These are phyloP conservation scores for Phylloscopus trochilus DNA, from an alignment of 2,113 vertebrate species.

Conservation along the genomic window DNA sequence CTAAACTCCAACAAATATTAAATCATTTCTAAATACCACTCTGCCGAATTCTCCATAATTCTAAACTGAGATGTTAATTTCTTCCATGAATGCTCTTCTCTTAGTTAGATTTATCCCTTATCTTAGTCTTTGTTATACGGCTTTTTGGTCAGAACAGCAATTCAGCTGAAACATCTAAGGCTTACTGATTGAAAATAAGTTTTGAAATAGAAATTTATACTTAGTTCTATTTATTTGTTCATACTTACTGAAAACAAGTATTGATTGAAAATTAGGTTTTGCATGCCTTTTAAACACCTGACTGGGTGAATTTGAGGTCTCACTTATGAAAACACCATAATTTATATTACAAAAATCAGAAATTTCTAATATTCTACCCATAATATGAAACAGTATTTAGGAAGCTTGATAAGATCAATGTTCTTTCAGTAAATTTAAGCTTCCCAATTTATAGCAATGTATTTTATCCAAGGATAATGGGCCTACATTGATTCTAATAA, in stretches of 20 bases:
- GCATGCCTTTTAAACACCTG: neutral
- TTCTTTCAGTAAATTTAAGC: neutral
- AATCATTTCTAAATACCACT: neutral
- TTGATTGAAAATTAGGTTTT: neutral
- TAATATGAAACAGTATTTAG: neutral
- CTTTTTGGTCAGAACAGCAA: neutral
- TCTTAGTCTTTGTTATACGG: neutral
- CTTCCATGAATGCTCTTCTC: neutral
- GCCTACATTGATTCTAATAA: neutral
- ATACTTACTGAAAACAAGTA: neutral
- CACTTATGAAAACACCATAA: neutral
- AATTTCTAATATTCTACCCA: neutral
- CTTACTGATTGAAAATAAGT: neutral
- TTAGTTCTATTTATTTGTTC: neutral
- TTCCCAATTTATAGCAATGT: neutral
- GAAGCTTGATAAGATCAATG: neutral
- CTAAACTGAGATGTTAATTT: neutral
- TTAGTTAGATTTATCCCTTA: neutral
- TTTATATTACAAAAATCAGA: neutral
- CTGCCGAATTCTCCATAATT: neutral
- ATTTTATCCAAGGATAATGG: neutral
- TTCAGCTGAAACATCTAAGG: neutral
- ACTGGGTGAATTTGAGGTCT: neutral
- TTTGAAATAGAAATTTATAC: neutral
- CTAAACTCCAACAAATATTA: neutral